A percentile compares a stretch with the other conserved stretches of the same genome.
These are phyloP conservation scores for Capra hircus DNA, from an alignment of 2,113 vertebrate genomes.

Conservation along the genomic window DNA sequence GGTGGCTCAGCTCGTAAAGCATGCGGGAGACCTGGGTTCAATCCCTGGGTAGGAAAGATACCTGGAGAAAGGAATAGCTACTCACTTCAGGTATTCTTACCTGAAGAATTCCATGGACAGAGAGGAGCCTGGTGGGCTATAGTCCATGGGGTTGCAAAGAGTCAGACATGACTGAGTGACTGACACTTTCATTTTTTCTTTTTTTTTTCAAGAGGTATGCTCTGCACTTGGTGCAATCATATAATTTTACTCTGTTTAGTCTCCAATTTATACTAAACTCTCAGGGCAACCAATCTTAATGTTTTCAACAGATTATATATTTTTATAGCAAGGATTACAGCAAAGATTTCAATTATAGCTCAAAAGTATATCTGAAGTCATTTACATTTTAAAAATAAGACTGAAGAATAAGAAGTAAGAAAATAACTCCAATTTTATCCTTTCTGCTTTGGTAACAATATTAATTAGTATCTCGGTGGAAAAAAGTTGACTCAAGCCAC, in stretches of 20 bases:
- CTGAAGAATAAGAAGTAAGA: not conserved
- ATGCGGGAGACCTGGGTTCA: not conserved
- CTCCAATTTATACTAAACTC: not conserved
- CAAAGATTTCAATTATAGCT: not conserved
- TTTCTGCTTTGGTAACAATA: conserved; percentile 33
- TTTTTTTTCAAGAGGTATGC: not conserved
- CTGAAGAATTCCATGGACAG: not conserved
- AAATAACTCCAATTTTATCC: not conserved
- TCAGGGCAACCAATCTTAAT: not conserved
- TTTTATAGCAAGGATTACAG: not conserved
- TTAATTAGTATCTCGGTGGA: not conserved
- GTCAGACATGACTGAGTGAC: not conserved
- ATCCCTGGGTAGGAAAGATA: not conserved
- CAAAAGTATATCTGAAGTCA: conserved; percentile 8
- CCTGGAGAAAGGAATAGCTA: not conserved
- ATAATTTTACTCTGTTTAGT: not conserved
- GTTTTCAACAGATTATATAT: not conserved
- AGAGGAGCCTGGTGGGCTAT: not conserved
- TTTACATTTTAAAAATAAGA: conserved; percentile 25
- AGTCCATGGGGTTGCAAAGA: not conserved
- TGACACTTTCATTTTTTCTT: not conserved
- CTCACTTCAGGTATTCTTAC: not conserved
- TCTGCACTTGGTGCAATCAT: not conserved
- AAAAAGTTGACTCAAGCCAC: not conserved
- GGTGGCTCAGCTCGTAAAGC: not conserved